Evolutionary conservation across 2,888 invertebrate species (phyloP).

Genomic region (Epinotia bilunana): DNA sequence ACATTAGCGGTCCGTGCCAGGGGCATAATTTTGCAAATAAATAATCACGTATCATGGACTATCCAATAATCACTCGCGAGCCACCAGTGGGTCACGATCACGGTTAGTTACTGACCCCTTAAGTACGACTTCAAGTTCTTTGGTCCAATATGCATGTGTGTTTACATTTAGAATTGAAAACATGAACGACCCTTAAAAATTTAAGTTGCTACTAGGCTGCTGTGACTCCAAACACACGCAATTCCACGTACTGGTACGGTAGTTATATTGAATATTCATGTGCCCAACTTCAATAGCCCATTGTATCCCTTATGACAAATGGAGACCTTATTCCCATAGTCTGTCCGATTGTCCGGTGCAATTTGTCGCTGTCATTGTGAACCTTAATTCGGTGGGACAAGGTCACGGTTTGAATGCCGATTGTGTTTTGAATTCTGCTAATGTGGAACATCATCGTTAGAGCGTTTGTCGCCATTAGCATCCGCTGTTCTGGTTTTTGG

Average conservation of each 20-base stretch:
- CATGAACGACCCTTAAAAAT: not conserved
- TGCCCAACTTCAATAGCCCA: slow-evolving; percentile 63
- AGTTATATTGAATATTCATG: slow-evolving; percentile 62
- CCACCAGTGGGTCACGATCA: too few relatives aligned
- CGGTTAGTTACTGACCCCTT: too few relatives aligned
- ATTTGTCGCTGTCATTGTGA: slow-evolving; percentile 54
- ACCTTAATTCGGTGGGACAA: slow-evolving; percentile 49
- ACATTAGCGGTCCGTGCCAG: too few relatives aligned
- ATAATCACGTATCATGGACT: too few relatives aligned
- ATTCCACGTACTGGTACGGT: not conserved
- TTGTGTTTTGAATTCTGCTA: slow-evolving; percentile 35
- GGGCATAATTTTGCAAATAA: too few relatives aligned
- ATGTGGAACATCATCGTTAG: slow-evolving; percentile 34
- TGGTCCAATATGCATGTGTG: too few relatives aligned
- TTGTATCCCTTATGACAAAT: slow-evolving; percentile 74
- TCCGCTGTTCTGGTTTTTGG: not conserved
- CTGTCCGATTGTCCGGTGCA: slow-evolving; percentile 62
- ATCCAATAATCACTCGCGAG: too few relatives aligned
- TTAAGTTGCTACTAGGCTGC: not conserved
- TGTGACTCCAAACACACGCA: not conserved
- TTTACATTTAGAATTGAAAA: not conserved
- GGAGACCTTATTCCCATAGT: slow-evolving; percentile 70
- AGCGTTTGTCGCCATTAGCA: slow-evolving; percentile 16
- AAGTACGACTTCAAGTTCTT: too few relatives aligned
- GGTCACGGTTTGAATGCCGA: slow-evolving; percentile 48